Base-by-base conservation (phyloP, 1,140 invertebrate genomes). In the Trichonephila clavata region DNA sequence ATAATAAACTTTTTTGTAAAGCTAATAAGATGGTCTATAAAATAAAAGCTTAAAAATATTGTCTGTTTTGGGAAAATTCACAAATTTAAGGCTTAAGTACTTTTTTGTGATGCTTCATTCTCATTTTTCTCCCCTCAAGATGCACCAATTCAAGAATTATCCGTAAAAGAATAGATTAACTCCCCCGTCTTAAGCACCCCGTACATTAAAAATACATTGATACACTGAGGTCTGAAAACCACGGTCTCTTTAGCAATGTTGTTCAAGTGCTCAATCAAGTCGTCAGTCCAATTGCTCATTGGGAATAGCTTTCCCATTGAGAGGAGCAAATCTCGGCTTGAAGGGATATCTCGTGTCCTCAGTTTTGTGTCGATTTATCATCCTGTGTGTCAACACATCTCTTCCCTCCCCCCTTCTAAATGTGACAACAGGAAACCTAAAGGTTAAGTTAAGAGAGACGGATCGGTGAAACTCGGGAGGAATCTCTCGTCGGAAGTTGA, bases 281-380 rank as follows among this genome's bases (percentile, higher is more conserved):
- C 50, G 43, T 83, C 43, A 59, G 50, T n/a, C 13, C n/a, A 43
- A 83, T 27, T 50, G 43, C 39, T 43, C 32, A 20, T 16, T 2
- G 80, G 0, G 80, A 83, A n/a, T 57, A 50, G 80, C 7, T 21
- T 83, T 59, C 43, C 20, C 81, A 83, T 83, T 83, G 50, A 21
- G 21, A 57, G 24, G 43, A 24, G 50, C n/a, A 83, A 83, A 83
- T 83, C 43, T 57, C n/a, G 43, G 43, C 59, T 83, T 59, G 6
- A 13, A 3, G 81, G 80, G n/a, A 39, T 83, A 50, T 59, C 43
- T 59, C 50, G 13, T n/a, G 14, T 24, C 21, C 21, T 21, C 5
- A n/a, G 63, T n/a, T 24, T 18, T 83, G 81, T 24, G 81, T 57
- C 43, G 43, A 83, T 83, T 83, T 83, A 50, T 83, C 81, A 83